Evolutionary conservation across 2,888 invertebrate species (phyloP).

Genomic region (Thumatha senex): DNA sequence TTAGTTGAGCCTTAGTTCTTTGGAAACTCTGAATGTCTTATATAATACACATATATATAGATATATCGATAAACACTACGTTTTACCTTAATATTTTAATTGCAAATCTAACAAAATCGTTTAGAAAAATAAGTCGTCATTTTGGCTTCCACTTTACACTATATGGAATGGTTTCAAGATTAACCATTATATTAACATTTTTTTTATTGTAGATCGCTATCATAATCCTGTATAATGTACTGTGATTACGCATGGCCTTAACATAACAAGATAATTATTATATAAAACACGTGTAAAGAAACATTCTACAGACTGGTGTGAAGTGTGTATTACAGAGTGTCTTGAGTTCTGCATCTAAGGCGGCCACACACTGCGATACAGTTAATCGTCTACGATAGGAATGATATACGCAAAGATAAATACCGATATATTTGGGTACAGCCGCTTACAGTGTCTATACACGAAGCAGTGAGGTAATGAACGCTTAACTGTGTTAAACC

Average conservation of each 20-base stretch:
- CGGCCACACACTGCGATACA: constrained; percentile 2
- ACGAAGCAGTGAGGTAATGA: not conserved
- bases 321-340: constrained; percentile 38
- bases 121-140: constrained; percentile 83
- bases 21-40: constrained; percentile 78
- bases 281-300: constrained; percentile 40
- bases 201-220: constrained; percentile 48
- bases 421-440: not conserved
- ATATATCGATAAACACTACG: constrained; percentile 77
- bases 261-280: constrained; percentile 35
- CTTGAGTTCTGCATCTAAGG: constrained; percentile 11
- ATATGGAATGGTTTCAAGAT: constrained; percentile 80
- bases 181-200: constrained; percentile 65
- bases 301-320: constrained; percentile 34
- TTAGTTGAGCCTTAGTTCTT: constrained; percentile 80
- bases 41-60: constrained; percentile 21
- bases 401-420: not conserved
- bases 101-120: constrained; percentile 80
- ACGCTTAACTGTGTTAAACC: not conserved
- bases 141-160: constrained; percentile 79
- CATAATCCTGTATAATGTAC: constrained; percentile 47
- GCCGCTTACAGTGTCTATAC: not conserved
- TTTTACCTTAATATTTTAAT: constrained; percentile 69
- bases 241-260: constrained; percentile 44
- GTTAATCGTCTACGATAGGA: not conserved